Evolutionary conservation across 2,797 vertebrate species (phyloP).

Genomic region (Micromesistius poutassou): DNA sequence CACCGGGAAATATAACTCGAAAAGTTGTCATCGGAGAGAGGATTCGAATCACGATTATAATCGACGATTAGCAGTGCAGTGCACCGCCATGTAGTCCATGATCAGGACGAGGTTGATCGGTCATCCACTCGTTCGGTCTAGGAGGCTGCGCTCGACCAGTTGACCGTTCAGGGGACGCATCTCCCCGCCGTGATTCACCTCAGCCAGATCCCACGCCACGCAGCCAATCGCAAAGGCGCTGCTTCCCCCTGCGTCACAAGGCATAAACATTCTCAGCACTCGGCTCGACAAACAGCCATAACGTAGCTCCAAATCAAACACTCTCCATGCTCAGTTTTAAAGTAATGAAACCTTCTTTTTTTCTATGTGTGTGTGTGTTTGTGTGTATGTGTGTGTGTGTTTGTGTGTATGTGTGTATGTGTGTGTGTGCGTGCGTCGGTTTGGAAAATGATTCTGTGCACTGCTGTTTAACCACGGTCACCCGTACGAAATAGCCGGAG

Average conservation of each 20-base stretch:
- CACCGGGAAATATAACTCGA: too few species aligned
- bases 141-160: too few species aligned
- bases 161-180: too few species aligned
- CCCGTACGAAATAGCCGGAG: conserved; percentile 73
- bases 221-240: conserved; percentile 23
- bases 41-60: too few species aligned
- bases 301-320: conserved; percentile 46
- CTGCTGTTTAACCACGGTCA: conserved; percentile 75
- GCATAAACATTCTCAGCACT: conserved; percentile 21
- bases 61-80: too few species aligned
- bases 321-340: conserved; percentile 35
- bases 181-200: conserved; percentile 31
- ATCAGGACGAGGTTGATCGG: too few species aligned
- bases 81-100: too few species aligned
- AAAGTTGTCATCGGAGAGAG: too few species aligned
- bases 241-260: not conserved
- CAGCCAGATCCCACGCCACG: conserved; percentile 32
- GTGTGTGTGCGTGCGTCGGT: conserved; percentile 24
- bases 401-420: not conserved
- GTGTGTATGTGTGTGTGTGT: not conserved
- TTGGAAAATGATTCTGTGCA: conserved; percentile 70
- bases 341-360: conserved; percentile 71
- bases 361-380: conserved; percentile 36
- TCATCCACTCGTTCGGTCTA: too few species aligned
- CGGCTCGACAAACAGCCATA: conserved; percentile 38